Conservation (phyloP, 2,888 invertebrate species). For the Achlya flavicornis region DNA sequence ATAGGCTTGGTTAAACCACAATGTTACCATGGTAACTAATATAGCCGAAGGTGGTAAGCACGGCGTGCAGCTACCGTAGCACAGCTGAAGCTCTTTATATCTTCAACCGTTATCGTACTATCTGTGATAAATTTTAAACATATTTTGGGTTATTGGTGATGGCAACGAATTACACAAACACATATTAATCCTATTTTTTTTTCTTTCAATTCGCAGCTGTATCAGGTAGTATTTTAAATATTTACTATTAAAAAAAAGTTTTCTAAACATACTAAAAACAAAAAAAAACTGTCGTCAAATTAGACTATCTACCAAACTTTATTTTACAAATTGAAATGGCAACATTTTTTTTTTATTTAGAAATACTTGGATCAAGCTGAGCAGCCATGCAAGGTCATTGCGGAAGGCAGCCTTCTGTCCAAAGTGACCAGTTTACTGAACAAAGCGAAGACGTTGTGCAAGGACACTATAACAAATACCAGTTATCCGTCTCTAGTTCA, state of each 20-base stretch:
- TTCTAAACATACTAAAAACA: no score
- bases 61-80: no score
- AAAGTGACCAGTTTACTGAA: slow-evolving; percentile 75
- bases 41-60: no score
- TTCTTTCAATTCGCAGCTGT: not conserved
- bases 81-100: no score
- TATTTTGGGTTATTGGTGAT: not conserved
- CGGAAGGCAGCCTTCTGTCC: slow-evolving; percentile 62
- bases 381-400: slow-evolving; percentile 47
- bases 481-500: slow-evolving; percentile 85
- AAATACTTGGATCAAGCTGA: slow-evolving; percentile 74
- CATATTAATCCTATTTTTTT: not conserved
- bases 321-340: not conserved
- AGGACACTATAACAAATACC: slow-evolving; percentile 83
- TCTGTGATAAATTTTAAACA: no score
- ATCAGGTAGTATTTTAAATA: not conserved
- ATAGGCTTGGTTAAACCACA: no score
- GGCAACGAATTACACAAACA: not conserved
- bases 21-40: no score
- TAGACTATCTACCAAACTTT: no score
- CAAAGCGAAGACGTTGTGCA: slow-evolving; percentile 86
- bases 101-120: no score
- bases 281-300: no score
- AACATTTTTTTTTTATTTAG: slow-evolving; percentile 39
- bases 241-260: not conserved